Percentiles rank a stretch among this genome's conserved stretches.
Evolutionary conservation across 2,797 vertebrate genomes (phyloP).

Genomic region (Phrynocephalus guinanensis): DNA sequence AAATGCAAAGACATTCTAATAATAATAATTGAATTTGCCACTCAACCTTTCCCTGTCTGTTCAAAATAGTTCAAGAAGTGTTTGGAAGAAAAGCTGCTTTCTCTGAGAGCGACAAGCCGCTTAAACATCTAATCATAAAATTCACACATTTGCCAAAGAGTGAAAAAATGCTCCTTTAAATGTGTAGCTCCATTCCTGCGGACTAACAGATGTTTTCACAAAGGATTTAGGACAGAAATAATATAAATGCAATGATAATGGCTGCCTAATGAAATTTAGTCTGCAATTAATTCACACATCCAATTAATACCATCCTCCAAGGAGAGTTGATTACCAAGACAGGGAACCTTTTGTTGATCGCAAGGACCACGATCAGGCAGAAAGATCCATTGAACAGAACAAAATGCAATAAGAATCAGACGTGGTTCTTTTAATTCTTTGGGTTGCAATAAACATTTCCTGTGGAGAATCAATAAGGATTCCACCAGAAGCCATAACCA

Average conservation of each 20-base stretch:
- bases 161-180: conserved; percentile 28
- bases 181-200: conserved; percentile 19
- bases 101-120: conserved; percentile 11
- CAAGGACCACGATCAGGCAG: conserved; percentile 24
- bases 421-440: neutral
- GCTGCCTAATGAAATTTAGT: conserved; percentile 66
- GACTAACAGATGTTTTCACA: conserved; percentile 56
- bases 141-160: neutral
- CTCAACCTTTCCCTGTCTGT: neutral
- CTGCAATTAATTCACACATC: conserved; percentile 70
- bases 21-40: neutral
- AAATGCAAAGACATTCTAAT: neutral
- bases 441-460: neutral
- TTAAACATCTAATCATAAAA: neutral
- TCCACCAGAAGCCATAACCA: neutral
- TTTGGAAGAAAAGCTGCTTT: neutral
- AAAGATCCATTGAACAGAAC: conserved; percentile 8
- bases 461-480: neutral
- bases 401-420: neutral
- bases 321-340: conserved; percentile 44
- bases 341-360: conserved; percentile 1
- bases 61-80: conserved; percentile 32
- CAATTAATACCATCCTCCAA: conserved; percentile 59
- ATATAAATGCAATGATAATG: conserved; percentile 56
- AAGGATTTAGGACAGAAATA: conserved; percentile 62